Evolutionary conservation across 1,140 invertebrate species (phyloP).

Genomic region (Drosophila rufa): DNA sequence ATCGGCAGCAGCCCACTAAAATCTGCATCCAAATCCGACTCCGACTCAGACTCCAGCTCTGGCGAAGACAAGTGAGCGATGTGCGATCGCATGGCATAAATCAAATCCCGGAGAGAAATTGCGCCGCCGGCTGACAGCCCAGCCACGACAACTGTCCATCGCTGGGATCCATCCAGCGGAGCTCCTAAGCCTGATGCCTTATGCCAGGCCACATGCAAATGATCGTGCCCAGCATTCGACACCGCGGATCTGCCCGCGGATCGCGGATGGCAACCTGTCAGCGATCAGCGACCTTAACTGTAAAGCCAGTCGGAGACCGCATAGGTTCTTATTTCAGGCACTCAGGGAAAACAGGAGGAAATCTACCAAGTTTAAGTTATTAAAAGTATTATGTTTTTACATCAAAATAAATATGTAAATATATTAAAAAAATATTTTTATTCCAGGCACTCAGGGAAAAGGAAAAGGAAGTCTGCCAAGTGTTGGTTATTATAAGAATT

Average conservation of each 20-base stretch:
- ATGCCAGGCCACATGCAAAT: constrained; percentile 71
- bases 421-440: neutral
- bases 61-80: constrained; percentile 66
- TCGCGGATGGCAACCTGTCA: constrained; percentile 67
- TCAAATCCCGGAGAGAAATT: constrained; percentile 74
- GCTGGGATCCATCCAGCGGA: constrained; percentile 19
- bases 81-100: constrained; percentile 72
- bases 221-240: constrained; percentile 76
- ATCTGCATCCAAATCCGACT: constrained; percentile 2
- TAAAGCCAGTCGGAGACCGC: constrained; percentile 65
- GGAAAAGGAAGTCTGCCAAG: neutral
- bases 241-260: constrained; percentile 47
- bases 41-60: constrained; percentile 18
- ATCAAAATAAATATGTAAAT: neutral
- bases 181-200: constrained; percentile 49
- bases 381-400: too few species aligned
- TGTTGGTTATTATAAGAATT: neutral
- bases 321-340: constrained; percentile 49
- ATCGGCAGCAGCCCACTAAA: constrained; percentile 18
- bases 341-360: neutral
- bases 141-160: constrained; percentile 80
- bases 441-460: too few species aligned
- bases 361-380: neutral
- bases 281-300: constrained; percentile 81
- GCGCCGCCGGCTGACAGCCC: constrained; percentile 57